Percentiles rank a stretch among this genome's conserved stretches.
Conservation (phyloP, 2,797 vertebrate genomes). For the Anniella stebbinsi region DNA sequence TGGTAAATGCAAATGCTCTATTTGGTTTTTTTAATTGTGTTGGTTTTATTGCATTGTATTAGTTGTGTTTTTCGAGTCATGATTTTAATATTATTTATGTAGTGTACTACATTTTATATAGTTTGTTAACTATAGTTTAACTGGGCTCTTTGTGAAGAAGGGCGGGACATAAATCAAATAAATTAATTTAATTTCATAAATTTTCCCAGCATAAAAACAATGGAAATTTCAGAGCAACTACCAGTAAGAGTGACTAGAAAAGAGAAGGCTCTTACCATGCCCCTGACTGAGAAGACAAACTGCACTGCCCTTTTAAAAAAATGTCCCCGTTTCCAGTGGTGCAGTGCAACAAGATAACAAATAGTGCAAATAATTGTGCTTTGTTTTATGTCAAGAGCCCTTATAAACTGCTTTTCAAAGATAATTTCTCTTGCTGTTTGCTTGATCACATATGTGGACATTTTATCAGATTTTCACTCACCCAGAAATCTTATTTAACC, state of each 20-base stretch:
- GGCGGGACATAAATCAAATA: too few species aligned
- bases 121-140: too few species aligned
- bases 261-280: neutral
- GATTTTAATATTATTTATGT: too few species aligned
- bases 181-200: too few species aligned
- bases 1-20: too few species aligned
- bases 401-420: constrained; percentile 1
- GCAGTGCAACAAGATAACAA: neutral
- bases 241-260: neutral
- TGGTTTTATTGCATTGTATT: too few species aligned
- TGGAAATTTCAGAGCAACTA: neutral
- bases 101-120: too few species aligned
- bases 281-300: neutral
- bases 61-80: too few species aligned
- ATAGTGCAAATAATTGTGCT: neutral
- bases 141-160: too few species aligned
- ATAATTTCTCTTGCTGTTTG: constrained; percentile 1
- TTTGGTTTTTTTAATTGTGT: too few species aligned
- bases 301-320: neutral
- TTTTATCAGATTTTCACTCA: neutral
- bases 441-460: constrained; percentile 6
- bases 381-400: neutral
- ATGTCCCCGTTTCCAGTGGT: neutral
- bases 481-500: neutral
- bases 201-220: neutral